Base-by-base conservation (phyloP, 2,113 vertebrate species). In the Nymphicus hollandicus region DNA sequence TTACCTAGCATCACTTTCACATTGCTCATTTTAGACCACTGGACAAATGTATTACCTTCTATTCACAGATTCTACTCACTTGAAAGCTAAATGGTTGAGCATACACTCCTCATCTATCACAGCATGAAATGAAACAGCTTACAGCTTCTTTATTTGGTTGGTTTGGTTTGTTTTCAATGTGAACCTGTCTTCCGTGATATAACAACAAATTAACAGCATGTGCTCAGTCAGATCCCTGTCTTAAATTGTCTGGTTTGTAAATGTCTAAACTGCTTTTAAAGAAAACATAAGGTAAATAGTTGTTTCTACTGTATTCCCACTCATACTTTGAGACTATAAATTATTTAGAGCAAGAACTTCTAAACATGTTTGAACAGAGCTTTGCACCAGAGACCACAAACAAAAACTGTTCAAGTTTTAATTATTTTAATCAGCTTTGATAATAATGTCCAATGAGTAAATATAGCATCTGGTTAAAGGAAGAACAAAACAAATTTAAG, bases 341-440 rank as follows among this genome's bases (percentile, higher is more conserved):
- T 88, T 94, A 95, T 93, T 96, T 84, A 94, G 33, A 79, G 39
- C 35, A 76, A 63, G 61, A 90, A 68, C 22, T 58, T 84, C 91
- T 52, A 82, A 88, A 81, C 19, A 15, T 55, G 15, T 90, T 94
- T 96, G 72, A 90, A 70, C 27, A 84, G 39, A 88, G 71, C 52
- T 71, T 83, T 81, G 83, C 56, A 41, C 31, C 12, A 65, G 23
- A 56, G 28, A 81, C 28, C 56, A 91, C 2, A 0, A 86, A 86
- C 39, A 80, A 77, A 80, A 81, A 39, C 52, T 29, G 27, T 41
- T 91, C 24, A 61, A 37, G 19, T 22, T 79, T 81, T 93, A 76
- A 77, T 81, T 61, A 91, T n/a, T n/a, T n/a, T n/a, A n/a, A n/a
- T n/a, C n/a, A n/a, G n/a, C n/a, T n/a, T n/a, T n/a, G n/a, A n/a